Percentiles rank a stretch among this genome's conserved stretches.
These are phyloP conservation scores for Antidorcas marsupialis DNA, from an alignment of 2,113 vertebrate genomes.

Conservation along the genomic window DNA sequence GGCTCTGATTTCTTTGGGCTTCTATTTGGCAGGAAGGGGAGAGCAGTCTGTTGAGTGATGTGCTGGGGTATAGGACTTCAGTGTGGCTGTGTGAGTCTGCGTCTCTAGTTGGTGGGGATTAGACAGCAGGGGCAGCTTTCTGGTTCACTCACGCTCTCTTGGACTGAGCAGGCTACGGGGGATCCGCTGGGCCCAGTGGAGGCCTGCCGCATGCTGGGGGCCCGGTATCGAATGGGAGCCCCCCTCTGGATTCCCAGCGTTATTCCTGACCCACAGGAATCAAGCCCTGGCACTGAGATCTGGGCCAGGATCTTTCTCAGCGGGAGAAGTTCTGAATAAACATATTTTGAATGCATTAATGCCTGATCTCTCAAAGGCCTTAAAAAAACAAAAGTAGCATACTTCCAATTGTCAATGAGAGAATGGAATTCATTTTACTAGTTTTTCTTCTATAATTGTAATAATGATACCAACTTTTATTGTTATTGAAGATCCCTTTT, in stretches of 20 bases:
- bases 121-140: too few species aligned
- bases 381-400: not conserved
- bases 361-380: not conserved
- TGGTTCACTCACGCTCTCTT: not conserved
- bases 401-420: not conserved
- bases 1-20: not conserved
- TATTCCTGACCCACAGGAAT: not conserved
- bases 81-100: not conserved
- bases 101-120: fast-evolving
- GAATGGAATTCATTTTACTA: not conserved
- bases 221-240: fast-evolving
- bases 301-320: not conserved
- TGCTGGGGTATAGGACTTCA: not conserved
- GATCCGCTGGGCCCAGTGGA: not conserved
- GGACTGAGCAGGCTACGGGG: too few species aligned
- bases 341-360: not conserved
- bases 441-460: not conserved
- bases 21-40: not conserved
- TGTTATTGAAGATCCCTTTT: not conserved
- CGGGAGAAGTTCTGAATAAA: not conserved
- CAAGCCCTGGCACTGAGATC: not conserved
- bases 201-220: not conserved
- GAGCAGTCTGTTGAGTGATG: not conserved
- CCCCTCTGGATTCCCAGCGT: not conserved
- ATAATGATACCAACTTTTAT: not conserved